phyloP scores from a whole-genome alignment of 2,888 invertebrate genomes.

The Lissocephala sabroskyi region DNA sequence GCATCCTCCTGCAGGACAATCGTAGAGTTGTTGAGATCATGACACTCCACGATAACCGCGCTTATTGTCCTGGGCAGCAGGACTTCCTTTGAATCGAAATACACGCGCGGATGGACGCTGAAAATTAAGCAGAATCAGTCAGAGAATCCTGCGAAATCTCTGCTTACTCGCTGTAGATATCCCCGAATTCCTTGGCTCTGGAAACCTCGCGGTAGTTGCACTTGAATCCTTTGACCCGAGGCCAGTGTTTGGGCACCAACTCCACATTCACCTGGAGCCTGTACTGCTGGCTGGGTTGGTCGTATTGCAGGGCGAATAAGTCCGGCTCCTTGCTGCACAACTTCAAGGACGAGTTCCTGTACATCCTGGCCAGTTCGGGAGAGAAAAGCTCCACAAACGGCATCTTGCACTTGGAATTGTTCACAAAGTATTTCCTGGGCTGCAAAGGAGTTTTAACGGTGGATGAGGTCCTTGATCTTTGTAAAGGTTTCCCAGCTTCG shows the following conservation, averaged over 20 bases:
- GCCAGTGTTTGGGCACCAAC: constrained; percentile 11
- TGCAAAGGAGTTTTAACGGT: too few species aligned
- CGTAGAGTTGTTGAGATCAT: too few species aligned
- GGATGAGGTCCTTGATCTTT: too few species aligned
- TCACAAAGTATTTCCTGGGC: not conserved
- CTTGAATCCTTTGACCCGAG: too few species aligned
- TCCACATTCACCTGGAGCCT: constrained; percentile 23
- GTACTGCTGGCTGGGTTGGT: constrained; percentile 22
- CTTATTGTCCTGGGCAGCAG: too few species aligned
- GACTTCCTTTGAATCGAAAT: too few species aligned
- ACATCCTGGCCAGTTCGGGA: constrained; percentile 71
- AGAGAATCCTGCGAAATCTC: not conserved
- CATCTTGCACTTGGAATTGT: not conserved
- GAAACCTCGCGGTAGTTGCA: constrained; percentile 39
- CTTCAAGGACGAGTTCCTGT: constrained; percentile 73
- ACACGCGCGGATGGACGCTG: constrained; percentile 10
- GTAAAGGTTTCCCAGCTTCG: too few species aligned
- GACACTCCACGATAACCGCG: too few species aligned
- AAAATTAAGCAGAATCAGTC: not conserved
- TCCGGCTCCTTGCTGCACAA: constrained; percentile 67
- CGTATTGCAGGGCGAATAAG: constrained; percentile 25
- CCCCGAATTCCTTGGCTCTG: constrained; percentile 21
- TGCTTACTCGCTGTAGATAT: not conserved
- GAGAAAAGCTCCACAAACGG: constrained; percentile 71
- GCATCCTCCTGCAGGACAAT: too few species aligned